These are phyloP conservation scores for Orussus abietinus DNA, from an alignment of 1,140 invertebrate species.

Conservation along the genomic window DNA sequence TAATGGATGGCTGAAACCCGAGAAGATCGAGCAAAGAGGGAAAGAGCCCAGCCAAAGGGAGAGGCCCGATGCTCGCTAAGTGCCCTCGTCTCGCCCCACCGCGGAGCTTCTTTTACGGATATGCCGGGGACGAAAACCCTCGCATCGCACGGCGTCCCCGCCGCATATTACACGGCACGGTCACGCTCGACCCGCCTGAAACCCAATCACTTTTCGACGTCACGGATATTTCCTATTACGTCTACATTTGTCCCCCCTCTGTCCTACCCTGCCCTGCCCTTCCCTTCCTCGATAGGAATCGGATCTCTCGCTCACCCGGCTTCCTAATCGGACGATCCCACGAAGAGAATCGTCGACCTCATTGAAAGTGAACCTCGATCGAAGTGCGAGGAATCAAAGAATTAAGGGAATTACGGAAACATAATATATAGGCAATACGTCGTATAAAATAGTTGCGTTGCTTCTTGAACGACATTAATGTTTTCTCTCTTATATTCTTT, in stretches of 20 bases:
- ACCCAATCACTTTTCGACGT: conserved; percentile 45
- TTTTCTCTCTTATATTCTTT: too few relatives aligned
- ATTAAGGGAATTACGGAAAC: too few relatives aligned
- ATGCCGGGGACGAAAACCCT: too few relatives aligned
- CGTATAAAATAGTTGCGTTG: too few relatives aligned
- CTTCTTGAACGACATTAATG: too few relatives aligned
- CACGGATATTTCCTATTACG: conserved; percentile 38
- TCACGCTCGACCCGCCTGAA: conserved; percentile 45
- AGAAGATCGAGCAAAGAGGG: conserved; percentile 38
- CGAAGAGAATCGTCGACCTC: too few relatives aligned
- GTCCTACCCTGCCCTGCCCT: conserved; percentile 27
- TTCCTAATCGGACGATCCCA: conserved; percentile 35
- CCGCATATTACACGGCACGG: too few relatives aligned
- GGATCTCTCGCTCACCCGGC: conserved; percentile 33
- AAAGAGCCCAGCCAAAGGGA: conserved; percentile 37
- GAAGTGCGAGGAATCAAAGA: background rate
- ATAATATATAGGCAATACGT: too few relatives aligned
- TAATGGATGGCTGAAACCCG: conserved; percentile 52
- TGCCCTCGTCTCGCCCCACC: conserved; percentile 43
- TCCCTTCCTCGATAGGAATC: conserved; percentile 18
- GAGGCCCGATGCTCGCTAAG: conserved; percentile 47
- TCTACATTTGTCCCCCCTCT: conserved; percentile 29
- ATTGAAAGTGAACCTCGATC: too few relatives aligned
- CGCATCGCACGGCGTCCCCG: too few relatives aligned
- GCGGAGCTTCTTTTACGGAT: too few relatives aligned